Conservation (phyloP, 2,888 invertebrate genomes). For the Koerneria pararmatus region DNA sequence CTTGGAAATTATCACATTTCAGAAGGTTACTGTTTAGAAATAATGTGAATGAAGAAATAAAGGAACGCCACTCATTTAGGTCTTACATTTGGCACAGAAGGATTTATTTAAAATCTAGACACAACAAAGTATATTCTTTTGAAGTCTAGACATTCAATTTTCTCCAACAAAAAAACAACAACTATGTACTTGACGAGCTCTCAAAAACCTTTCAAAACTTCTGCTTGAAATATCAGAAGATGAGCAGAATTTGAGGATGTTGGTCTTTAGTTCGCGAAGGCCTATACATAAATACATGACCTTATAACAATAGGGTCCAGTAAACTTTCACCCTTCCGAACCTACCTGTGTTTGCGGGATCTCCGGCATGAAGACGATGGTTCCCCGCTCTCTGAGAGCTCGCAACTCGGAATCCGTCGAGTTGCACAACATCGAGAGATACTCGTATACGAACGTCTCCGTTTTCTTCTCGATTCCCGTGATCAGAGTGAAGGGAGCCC, state of each 20-base stretch:
- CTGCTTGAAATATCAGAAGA: neutral
- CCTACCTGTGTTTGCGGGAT: conserved; percentile 53
- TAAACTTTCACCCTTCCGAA: neutral
- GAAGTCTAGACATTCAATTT: too few relatives aligned
- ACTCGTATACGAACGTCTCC: conserved; percentile 51
- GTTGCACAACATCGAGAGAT: conserved; percentile 36
- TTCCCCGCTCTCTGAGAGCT: conserved; percentile 25
- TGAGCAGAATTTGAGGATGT: too few relatives aligned
- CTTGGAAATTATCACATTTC: conserved; percentile 19
- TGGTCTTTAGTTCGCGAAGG: too few relatives aligned
- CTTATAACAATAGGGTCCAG: neutral
- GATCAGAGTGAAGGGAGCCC: conserved; percentile 50
- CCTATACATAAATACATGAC: too few relatives aligned
- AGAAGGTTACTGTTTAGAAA: neutral
- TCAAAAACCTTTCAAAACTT: neutral
- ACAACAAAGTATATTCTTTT: too few relatives aligned
- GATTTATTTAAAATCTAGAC: too few relatives aligned
- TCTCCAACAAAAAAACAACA: too few relatives aligned
- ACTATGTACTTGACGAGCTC: too few relatives aligned
- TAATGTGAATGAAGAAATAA: too few relatives aligned
- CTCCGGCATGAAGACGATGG: conserved; percentile 49
- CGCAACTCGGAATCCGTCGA: conserved; percentile 26
- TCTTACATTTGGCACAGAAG: too few relatives aligned
- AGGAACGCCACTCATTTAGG: too few relatives aligned
- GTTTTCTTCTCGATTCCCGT: conserved; percentile 55